Evolutionary conservation across 1,140 invertebrate species (phyloP).

Genomic region (Steinernema khuongi): DNA sequence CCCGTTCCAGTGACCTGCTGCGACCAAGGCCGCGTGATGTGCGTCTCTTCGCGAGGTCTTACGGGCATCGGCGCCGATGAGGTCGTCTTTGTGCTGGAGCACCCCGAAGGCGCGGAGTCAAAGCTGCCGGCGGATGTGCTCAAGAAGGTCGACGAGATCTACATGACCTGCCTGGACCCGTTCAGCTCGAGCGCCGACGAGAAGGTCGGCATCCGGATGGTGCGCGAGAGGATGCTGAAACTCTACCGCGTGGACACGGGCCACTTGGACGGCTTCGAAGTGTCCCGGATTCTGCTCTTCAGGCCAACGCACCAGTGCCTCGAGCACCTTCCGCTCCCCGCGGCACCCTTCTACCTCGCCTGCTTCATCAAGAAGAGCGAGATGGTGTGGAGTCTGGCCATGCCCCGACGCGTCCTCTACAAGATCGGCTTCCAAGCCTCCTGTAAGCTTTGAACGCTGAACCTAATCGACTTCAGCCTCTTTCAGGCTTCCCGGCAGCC

Average conservation of each 20-base stretch:
- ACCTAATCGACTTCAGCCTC: neutral
- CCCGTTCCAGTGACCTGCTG: neutral
- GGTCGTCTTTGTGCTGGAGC: constrained; percentile 5
- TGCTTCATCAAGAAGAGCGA: constrained; percentile 1
- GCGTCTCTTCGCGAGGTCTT: neutral
- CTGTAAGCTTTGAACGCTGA: neutral
- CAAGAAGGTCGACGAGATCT: neutral
- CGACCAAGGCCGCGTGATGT: neutral
- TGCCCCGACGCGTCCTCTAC: neutral
- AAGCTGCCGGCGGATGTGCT: neutral
- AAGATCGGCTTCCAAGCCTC: neutral
- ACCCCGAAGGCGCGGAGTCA: neutral
- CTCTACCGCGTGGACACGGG: neutral
- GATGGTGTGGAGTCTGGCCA: neutral
- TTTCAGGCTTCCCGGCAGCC: neutral
- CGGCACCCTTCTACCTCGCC: neutral
- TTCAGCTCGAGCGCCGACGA: neutral
- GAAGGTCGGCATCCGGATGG: constrained; percentile 1
- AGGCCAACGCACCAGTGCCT: neutral
- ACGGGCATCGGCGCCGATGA: neutral
- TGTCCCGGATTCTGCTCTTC: neutral
- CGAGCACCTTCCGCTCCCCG: neutral
- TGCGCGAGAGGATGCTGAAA: neutral
- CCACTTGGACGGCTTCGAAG: neutral
- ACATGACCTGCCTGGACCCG: constrained; percentile 1